A percentile compares a stretch with the other conserved stretches of the same genome.
Evolutionary conservation across 1,140 invertebrate genomes (phyloP).

Genomic region (Drosophila pseudoobscura): DNA sequence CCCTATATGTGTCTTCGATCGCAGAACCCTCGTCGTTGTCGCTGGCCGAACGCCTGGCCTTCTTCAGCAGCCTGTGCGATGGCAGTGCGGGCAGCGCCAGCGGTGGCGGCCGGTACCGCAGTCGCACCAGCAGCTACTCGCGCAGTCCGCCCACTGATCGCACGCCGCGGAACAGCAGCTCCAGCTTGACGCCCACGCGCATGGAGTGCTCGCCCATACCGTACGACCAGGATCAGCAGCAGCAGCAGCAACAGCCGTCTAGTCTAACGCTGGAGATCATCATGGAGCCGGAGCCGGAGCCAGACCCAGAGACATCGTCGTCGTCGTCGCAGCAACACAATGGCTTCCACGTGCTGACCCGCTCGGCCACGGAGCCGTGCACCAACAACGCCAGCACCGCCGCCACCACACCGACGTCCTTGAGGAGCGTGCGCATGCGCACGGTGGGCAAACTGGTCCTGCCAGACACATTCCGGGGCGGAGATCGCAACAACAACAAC

Average conservation of each 20-base stretch:
- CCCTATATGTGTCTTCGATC: background rate
- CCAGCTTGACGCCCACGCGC: constrained; percentile 51
- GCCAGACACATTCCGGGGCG: constrained; percentile 65
- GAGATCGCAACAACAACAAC: constrained; percentile 52
- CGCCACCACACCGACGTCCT: constrained; percentile 1
- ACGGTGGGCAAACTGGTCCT: constrained; percentile 71
- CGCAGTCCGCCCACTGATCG: constrained; percentile 65
- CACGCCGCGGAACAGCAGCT: constrained; percentile 54
- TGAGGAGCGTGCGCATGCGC: constrained; percentile 49
- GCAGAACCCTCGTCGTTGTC: constrained; percentile 78
- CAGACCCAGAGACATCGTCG: background rate
- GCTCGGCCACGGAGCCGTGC: constrained; percentile 56
- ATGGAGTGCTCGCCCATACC: constrained; percentile 59
- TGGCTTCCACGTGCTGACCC: constrained; percentile 39
- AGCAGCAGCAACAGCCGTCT: constrained; percentile 16
- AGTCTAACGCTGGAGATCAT: constrained; percentile 47
- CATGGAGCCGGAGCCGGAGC: constrained; percentile 15
- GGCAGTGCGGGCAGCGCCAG: constrained; percentile 31
- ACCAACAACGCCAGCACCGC: background rate
- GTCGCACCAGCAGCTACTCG: constrained; percentile 56
- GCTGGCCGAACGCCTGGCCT: constrained; percentile 74
- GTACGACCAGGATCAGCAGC: constrained; percentile 15
- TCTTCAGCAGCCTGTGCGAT: constrained; percentile 74
- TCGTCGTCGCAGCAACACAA: constrained; percentile 13
- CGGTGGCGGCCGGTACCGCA: constrained; percentile 27